These are phyloP conservation scores for Lasius platythorax DNA, from an alignment of 2,888 invertebrate genomes.

Conservation along the genomic window DNA sequence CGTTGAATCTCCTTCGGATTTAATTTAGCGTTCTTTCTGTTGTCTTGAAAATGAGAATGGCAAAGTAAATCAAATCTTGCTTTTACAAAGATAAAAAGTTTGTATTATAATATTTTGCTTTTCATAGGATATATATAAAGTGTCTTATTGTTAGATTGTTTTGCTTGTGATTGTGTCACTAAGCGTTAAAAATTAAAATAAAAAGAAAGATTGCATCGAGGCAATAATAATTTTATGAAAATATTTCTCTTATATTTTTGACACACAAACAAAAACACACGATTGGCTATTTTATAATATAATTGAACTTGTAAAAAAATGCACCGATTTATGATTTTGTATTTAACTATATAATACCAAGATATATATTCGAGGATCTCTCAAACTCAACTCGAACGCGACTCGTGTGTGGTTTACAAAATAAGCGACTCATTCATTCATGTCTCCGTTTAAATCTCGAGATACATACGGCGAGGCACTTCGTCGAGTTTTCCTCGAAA, in stretches of 20 bases:
- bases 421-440: constrained; percentile 11
- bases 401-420: neutral
- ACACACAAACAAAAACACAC: neutral
- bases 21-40: neutral
- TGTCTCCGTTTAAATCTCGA: neutral
- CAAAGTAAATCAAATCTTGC: neutral
- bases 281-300: neutral
- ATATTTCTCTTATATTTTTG: neutral
- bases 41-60: neutral
- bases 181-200: neutral
- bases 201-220: neutral
- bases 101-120: neutral
- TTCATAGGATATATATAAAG: neutral
- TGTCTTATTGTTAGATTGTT: neutral
- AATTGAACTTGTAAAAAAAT: neutral
- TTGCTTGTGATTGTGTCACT: neutral
- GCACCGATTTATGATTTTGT: neutral
- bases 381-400: neutral
- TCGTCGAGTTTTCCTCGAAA: neutral
- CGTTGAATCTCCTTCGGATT: constrained; percentile 19
- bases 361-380: neutral
- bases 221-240: neutral
- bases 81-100: neutral
- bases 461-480: neutral
- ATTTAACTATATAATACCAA: neutral